Conservation (phyloP, 23 tunicate species). For the Ciona savignyi region DNA sequence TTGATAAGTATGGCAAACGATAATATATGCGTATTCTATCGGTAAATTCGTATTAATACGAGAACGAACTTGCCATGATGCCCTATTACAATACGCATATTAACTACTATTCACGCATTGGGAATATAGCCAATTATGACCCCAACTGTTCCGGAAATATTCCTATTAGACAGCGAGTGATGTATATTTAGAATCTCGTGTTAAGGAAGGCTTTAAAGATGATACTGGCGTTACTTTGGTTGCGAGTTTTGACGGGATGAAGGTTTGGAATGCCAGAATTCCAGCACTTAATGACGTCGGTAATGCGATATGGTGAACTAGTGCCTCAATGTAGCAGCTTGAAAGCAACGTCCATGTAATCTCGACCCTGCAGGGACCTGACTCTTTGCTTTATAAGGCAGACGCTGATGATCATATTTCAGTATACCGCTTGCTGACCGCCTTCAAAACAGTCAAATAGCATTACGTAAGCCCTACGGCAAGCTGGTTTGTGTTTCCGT, state of each 20-base stretch:
- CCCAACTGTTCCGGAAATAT: background rate
- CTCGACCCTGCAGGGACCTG: constrained; percentile 15
- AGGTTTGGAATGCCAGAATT: constrained; percentile 10
- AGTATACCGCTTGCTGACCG: background rate
- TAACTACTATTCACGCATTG: background rate
- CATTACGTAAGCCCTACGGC: background rate
- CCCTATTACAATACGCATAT: too few species aligned
- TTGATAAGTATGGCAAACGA: too few species aligned
- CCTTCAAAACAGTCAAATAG: background rate
- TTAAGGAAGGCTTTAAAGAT: background rate
- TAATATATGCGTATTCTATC: too few species aligned
- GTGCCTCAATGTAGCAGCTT: constrained; percentile 13
- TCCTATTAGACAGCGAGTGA: background rate
- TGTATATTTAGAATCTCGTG: background rate
- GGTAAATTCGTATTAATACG: too few species aligned
- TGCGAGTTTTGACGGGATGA: background rate
- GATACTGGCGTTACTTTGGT: background rate
- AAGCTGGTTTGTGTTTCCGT: background rate
- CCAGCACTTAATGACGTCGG: constrained; percentile 26
- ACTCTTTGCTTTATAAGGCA: constrained; percentile 3
- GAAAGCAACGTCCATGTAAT: constrained; percentile 20
- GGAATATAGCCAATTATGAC: background rate
- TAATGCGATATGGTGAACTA: constrained; percentile 15
- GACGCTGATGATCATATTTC: constrained; percentile 10
- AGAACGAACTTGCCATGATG: too few species aligned